Percentiles rank a stretch among this genome's conserved stretches.
phyloP scores from a whole-genome alignment of 2,113 vertebrate species.

The Mesocricetus auratus region DNA sequence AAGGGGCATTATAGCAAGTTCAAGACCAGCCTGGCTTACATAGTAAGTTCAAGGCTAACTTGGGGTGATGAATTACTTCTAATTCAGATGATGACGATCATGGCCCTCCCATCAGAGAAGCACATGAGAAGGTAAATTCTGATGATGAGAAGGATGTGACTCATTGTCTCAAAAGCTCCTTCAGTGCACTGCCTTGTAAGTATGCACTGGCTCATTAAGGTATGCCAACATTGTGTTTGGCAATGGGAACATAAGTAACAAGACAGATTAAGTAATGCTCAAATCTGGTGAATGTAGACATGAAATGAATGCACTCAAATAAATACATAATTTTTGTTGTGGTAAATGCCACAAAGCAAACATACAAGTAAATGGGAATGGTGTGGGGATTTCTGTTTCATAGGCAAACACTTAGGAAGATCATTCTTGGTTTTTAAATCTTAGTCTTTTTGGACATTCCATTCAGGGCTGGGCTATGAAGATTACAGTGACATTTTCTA shows the following conservation, averaged over 20 bases:
- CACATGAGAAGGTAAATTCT: background rate
- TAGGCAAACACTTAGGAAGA: background rate
- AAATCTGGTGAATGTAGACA: background rate
- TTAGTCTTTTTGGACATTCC: background rate
- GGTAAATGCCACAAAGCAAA: background rate
- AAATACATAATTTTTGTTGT: conserved; percentile 9
- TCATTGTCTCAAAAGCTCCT: background rate
- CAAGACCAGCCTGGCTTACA: background rate
- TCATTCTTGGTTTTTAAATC: background rate
- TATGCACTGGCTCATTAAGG: background rate
- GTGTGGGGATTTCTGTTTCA: background rate
- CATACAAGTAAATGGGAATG: background rate
- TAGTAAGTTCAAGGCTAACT: background rate
- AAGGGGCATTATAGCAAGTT: background rate
- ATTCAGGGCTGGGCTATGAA: background rate
- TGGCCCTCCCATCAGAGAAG: background rate
- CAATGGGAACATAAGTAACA: background rate
- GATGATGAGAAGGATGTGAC: background rate
- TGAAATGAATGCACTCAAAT: background rate
- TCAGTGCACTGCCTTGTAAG: background rate
- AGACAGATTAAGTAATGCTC: background rate
- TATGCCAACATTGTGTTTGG: background rate
- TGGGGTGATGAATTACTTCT: background rate
- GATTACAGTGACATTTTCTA: background rate
- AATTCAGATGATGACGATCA: background rate